phyloP scores from a whole-genome alignment of 2,113 vertebrate species.

The Chiloscyllium plagiosum region DNA sequence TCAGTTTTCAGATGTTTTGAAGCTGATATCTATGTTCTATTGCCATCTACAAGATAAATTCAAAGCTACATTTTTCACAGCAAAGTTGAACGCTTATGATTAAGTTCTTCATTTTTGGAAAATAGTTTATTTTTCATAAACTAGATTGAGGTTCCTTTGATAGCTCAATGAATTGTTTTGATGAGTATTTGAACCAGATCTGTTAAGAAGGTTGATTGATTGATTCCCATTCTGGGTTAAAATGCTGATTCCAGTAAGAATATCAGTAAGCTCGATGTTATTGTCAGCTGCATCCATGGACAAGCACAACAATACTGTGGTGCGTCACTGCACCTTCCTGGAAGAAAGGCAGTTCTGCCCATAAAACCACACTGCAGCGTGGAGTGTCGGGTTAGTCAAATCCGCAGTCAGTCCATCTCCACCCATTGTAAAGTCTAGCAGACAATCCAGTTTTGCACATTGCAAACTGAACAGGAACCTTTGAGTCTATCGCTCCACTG shows the following conservation, averaged over 20 bases:
- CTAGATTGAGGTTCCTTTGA: neutral
- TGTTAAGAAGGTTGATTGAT: neutral
- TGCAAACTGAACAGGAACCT: too few relatives aligned
- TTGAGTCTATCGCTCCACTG: too few relatives aligned
- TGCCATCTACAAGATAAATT: neutral
- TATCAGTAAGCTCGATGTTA: neutral
- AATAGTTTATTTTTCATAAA: neutral
- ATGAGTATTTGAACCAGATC: neutral
- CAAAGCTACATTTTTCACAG: neutral
- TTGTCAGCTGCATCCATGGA: too few relatives aligned
- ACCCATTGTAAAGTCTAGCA: too few relatives aligned
- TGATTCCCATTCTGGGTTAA: neutral
- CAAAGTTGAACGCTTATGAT: neutral
- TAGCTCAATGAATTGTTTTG: neutral
- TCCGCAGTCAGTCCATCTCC: too few relatives aligned
- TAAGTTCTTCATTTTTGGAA: neutral
- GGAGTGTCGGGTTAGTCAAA: too few relatives aligned
- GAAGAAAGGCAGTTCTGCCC: too few relatives aligned
- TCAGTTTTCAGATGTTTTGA: neutral
- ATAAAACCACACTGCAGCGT: too few relatives aligned
- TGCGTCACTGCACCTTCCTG: too few relatives aligned
- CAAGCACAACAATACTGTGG: too few relatives aligned
- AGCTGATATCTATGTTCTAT: neutral
- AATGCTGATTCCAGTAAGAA: neutral
- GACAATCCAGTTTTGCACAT: too few relatives aligned